Evolutionary conservation across 1,140 invertebrate genomes (phyloP), one percentile per base, ranked within the genome.

Genomic region (Scaptomyza hsui): DNA sequence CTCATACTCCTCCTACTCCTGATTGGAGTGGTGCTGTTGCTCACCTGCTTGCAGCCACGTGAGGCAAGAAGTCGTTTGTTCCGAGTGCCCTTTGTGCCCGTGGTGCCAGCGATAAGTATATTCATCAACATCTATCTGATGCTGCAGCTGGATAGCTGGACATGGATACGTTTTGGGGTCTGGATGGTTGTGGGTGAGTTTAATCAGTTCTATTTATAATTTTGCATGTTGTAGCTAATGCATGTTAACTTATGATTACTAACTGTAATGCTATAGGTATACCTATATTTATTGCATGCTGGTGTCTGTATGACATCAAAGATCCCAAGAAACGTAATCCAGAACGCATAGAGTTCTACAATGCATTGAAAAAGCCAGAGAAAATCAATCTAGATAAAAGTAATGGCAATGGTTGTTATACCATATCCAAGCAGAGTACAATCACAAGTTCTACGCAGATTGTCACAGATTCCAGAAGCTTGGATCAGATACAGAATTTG

Each of bases 41-140:
- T 85, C 16, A 91, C 83, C 62, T 78, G 86, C 10, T 18, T 89
- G 29, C 81, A 90, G 59, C 86, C 90, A 3, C 62, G 89, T 7
- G 86, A 91, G 55, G 37, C 74, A 1, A 53, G 64, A 6, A 56
- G 71, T 32, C 65, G 64, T 16, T 41, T 79, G 9, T 92, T 92
- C 68, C 90, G 95, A 92, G 95, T 94, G 39, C 95, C 95, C 15
- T 92, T 95, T n/a, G 95, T 96, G 6, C 95, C 95, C 2, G 89
- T 95, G 12, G 89, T 96, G 35, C 95, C 95, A 1, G 92, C 93
- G 32, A 63, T 95, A 1, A 95, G 94, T 80, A 94, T 96, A 59
- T 93, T 95, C 21, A 93, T 95, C 21, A 96, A 96, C 83, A 93
- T 95, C 24, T 94, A 95, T 70, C 91, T 96, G 12, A 96, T 96